Base-by-base conservation (phyloP, 2,888 invertebrate species). In the Cerastoderma edule region DNA sequence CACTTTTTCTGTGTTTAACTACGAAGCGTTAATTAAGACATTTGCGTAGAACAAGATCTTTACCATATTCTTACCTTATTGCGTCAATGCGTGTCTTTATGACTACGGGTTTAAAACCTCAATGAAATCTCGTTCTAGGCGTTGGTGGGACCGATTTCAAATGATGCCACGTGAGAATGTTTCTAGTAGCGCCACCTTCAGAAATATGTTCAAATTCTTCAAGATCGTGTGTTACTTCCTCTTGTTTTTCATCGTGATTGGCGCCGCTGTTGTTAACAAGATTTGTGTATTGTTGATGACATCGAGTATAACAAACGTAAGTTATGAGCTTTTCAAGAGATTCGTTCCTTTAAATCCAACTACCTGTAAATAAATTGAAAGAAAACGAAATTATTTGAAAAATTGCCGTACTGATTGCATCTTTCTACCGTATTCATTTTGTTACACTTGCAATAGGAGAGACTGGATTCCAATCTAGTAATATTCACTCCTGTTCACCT, bases 191-290 rank as follows among this genome's bases (percentile, higher is more conserved):
- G 83, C 86, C 44, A 82, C 83, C 24, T 88, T 89, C 67, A 72
- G 77, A 44, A 83, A 86, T 13, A 69, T 90, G 30, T 78, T 91
- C 64, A 85, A 87, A 67, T 64, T 91, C 30, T 81, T 92, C 69
- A 93, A 93, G 85, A 87, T 97, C 80, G 91, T 96, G 87, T 96
- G 97, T 33, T 98, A 98, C 93, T 93, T 96, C 84, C 92, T 97
- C 85, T 96, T 97, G 75, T 98, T 98, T 93, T 92, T 96, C 60
- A 95, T 97, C 89, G 97, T 98, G 80, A 94, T 98, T 88, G 95
- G 94, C 1, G 96, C 96, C 68, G 97, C 97, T 53, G 97, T 97
- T 75, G 94, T 97, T 89, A 96, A 97, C 87, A 98, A 98, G 94
- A 96, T 96, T 86, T 96, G 96, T 75, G 94, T 97, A 78, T 76